Evolutionary conservation across 2,797 vertebrate species (phyloP), one percentile per base, ranked within the genome.

Genomic region (Microctenopoma steveboyesi): DNA sequence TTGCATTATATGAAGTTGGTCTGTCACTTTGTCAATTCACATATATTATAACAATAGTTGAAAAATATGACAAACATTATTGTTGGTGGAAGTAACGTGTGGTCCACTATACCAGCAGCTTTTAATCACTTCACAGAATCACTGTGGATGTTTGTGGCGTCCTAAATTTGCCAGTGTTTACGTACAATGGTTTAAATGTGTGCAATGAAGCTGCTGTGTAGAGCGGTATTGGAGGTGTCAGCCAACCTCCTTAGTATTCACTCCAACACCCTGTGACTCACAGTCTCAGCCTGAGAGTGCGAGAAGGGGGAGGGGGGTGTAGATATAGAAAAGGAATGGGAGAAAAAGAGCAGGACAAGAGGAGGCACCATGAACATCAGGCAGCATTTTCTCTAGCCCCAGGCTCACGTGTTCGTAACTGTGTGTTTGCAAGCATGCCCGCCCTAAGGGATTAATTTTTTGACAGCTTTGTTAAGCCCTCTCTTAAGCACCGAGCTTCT

Each of bases 161-260:
- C 50, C 35, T 47, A 39, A 58, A 55, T 74, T 51, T 76, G 59
- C 71, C 51, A 66, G 56, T 83, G 86, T 89, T 84, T 84, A 74
- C 77, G 69, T 74, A 74, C 81, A 86, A 65, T 72, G 42, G 63
- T 42, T 76, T 76, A 54, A 76, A 86, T 75, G 66, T 79, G 70
- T 81, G 77, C 80, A 72, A 64, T 65, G 73, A 69, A 76, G 87
- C 75, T 84, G 80, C 85, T 79, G 77, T 81, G 80, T 83, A 79
- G 78, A 79, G 86, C 76, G 64, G 84, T 89, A 76, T 74, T 78
- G 84, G 82, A 87, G 86, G 91, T 92, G 90, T 91, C 87, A 86
- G 87, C 83, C 80, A 78, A 69, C 82, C 91, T 94, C 82, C 86
- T 94, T 93, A 92, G 93, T 94, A 94, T 94, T 94, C 94, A 87